Percentiles rank a stretch among this genome's conserved stretches.
Evolutionary conservation across 2,888 invertebrate genomes (phyloP).

Genomic region (Drosophila multiciliata): DNA sequence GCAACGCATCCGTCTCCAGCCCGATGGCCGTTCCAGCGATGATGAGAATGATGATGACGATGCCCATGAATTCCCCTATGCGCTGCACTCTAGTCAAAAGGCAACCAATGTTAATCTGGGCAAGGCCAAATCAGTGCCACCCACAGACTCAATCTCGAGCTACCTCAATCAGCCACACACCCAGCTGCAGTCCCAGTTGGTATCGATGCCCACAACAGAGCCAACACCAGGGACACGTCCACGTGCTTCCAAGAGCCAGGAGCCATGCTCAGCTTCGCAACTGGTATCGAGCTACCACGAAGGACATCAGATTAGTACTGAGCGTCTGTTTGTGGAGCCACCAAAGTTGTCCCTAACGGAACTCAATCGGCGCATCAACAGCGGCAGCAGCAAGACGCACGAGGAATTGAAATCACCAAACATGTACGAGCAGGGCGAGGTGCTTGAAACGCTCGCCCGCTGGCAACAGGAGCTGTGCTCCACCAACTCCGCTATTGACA

Average conservation of each 20-base stretch:
- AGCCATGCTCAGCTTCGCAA: constrained; percentile 22
- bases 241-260: constrained; percentile 48
- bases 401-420: constrained; percentile 10
- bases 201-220: constrained; percentile 3
- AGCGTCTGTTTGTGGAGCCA: constrained; percentile 48
- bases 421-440: constrained; percentile 41
- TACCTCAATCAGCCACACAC: constrained; percentile 27
- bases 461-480: constrained; percentile 62
- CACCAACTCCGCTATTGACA: constrained; percentile 41
- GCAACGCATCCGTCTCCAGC: constrained; percentile 21
- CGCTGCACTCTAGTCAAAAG: constrained; percentile 66
- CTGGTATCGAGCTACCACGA: constrained; percentile 11
- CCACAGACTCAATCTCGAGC: constrained; percentile 34
- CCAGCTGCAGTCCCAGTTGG: constrained; percentile 34
- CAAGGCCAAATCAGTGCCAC: constrained; percentile 77
- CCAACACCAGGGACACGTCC: constrained; percentile 22
- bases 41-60: constrained; percentile 32
- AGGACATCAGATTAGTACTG: constrained; percentile 34
- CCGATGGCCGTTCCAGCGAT: constrained; percentile 15
- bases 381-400: neutral
- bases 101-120: constrained; percentile 43
- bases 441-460: constrained; percentile 54
- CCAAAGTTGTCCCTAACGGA: constrained; percentile 38
- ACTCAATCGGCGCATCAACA: constrained; percentile 24
- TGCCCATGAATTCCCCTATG: constrained; percentile 27